These are phyloP conservation scores for Fopius arisanus DNA, from an alignment of 1,140 invertebrate genomes.

Conservation along the genomic window DNA sequence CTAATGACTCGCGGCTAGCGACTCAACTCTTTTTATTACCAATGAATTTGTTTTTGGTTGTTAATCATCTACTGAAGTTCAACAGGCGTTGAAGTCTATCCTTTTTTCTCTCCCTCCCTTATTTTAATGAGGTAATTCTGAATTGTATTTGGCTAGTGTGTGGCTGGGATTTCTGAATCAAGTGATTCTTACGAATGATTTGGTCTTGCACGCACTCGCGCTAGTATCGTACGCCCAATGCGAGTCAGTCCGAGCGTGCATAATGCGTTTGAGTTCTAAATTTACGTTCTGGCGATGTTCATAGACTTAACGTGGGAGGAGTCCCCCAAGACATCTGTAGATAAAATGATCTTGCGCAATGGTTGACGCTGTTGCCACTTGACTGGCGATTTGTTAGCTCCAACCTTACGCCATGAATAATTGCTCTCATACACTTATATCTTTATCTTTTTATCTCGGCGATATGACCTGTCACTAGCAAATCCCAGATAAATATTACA, in stretches of 20 bases:
- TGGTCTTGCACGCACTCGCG: conserved; percentile 32
- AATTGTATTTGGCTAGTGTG: neutral
- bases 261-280: conserved; percentile 57
- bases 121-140: neutral
- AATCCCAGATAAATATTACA: neutral
- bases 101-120: neutral
- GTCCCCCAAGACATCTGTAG: conserved; percentile 37
- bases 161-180: neutral
- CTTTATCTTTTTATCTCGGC: conserved; percentile 19
- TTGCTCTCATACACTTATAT: conserved; percentile 41
- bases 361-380: conserved; percentile 59
- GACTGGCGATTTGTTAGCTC: conserved; percentile 64
- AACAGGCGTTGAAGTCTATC: neutral
- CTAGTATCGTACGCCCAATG: conserved; percentile 46
- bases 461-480: conserved; percentile 9
- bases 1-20: conserved; percentile 59
- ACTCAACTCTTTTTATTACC: neutral
- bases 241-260: conserved; percentile 59
- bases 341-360: conserved; percentile 41
- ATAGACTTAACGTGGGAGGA: conserved; percentile 55
- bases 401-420: conserved; percentile 63
- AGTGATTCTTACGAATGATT: conserved; percentile 1
- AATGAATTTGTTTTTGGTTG: neutral
- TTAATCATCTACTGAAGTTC: neutral
- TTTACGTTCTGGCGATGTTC: conserved; percentile 53